Base-by-base conservation (phyloP, 2,113 vertebrate genomes). In the Panthera leo region DNA sequence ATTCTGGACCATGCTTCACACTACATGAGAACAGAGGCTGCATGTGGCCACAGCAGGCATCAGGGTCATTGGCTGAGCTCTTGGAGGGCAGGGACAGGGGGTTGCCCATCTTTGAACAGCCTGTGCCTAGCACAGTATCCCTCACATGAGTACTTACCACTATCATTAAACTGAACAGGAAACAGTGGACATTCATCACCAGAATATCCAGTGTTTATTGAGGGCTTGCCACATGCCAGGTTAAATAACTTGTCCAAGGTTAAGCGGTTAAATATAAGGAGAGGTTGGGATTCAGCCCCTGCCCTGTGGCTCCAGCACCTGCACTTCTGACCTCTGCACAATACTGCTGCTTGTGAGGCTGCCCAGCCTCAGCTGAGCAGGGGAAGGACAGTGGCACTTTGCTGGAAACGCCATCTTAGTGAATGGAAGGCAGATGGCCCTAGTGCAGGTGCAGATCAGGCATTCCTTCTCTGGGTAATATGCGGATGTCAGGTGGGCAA, bases 301-400 rank as follows among this genome's bases (percentile, higher is more conserved):
- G 48, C 31, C 53, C 84, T 73, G 42, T 18, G 34, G 18, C 51
- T 45, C 31, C 15, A 58, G 78, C 39, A 23, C 55, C 80, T 89
- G 80, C 45, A 4, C 42, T 16, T 23, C 45, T 25, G 12, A 42
- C 29, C 67, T 45, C 61, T 71, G 6, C 18, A 29, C 16, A 23
- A 7, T 3, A 39, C 18, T 55, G 67, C 85, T 29, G 1, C 29
- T 31, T 0, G 0, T 1, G 5, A 39, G 21, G 55, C 13, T 51
- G 53, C 39, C 63, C 21, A 31, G 53, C 29, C 19, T 65, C 16
- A 0, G 15, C 34, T 25, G 39, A 5, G 34, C 8, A 45, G 29
- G n/a, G 39, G 5, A 18, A 51, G 82, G 75, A 34, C 29, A 27
- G 84, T 3, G 34, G 70, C 9, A 7, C n/a, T 36, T 70, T 1